A percentile compares a stretch with the other conserved stretches of the same genome.
phyloP scores from a whole-genome alignment of 2,797 vertebrate species.

The Acanthis flammea region DNA sequence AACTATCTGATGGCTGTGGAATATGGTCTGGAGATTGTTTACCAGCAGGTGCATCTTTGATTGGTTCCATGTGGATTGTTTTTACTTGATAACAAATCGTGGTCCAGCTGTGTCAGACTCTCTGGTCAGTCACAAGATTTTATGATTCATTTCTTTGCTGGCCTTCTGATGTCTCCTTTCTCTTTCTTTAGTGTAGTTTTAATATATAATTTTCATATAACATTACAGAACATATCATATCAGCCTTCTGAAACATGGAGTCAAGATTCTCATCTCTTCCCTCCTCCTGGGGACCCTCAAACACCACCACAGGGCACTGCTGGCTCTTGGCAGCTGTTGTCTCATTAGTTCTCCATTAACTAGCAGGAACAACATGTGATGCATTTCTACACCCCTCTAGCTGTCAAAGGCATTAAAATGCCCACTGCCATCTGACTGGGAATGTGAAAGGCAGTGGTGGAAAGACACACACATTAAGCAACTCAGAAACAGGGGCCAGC shows the following conservation, averaged over 20 bases:
- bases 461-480: background rate
- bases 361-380: background rate
- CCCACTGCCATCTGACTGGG: background rate
- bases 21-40: too few relatives aligned
- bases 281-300: background rate
- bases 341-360: conserved; percentile 48
- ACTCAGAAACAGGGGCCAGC: background rate
- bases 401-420: background rate
- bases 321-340: background rate
- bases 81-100: too few relatives aligned
- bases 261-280: background rate
- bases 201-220: too few relatives aligned
- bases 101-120: too few relatives aligned
- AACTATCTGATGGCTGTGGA: too few relatives aligned
- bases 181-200: too few relatives aligned
- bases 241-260: background rate
- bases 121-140: too few relatives aligned
- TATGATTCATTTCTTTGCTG: too few relatives aligned
- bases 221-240: background rate
- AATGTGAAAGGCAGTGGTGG: background rate
- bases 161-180: too few relatives aligned
- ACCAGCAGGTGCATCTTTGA: too few relatives aligned
- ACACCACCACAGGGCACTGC: background rate
- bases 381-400: background rate
- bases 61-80: too few relatives aligned